These are phyloP conservation scores for Amphipoea lucens DNA, from an alignment of 2,888 invertebrate genomes.

Conservation along the genomic window DNA sequence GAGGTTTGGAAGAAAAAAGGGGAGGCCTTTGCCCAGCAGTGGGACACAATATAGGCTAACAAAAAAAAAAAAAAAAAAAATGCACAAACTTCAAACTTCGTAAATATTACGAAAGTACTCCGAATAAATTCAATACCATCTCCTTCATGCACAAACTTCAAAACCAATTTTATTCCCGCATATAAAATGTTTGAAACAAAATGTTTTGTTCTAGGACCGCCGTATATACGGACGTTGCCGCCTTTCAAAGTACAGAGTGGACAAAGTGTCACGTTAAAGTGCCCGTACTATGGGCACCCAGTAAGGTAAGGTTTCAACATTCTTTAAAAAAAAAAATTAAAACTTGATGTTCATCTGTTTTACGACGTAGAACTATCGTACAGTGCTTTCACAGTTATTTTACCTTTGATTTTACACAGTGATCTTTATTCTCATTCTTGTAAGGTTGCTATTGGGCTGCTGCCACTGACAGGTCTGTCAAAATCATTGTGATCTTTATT, in stretches of 20 bases:
- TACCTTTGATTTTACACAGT: neutral
- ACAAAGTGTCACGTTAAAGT: constrained; percentile 93
- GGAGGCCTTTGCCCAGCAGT: too few relatives aligned
- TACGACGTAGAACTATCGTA: neutral
- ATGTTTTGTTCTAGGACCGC: constrained; percentile 90
- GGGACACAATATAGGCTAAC: too few relatives aligned
- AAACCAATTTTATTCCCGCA: constrained; percentile 45
- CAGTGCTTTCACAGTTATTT: neutral
- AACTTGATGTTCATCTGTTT: constrained; percentile 4
- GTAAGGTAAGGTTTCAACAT: constrained; percentile 86
- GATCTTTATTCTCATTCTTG: neutral
- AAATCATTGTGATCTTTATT: too few relatives aligned
- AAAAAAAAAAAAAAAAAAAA: too few relatives aligned
- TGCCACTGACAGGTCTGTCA: too few relatives aligned
- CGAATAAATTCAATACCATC: neutral
- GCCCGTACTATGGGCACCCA: constrained; percentile 96
- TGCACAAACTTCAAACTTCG: neutral
- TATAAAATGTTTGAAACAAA: constrained; percentile 51
- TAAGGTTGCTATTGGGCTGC: too few relatives aligned
- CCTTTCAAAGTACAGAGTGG: constrained; percentile 95
- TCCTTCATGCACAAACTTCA: constrained; percentile 2
- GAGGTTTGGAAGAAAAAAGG: too few relatives aligned
- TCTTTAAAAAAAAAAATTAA: too few relatives aligned
- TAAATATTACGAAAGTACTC: neutral
- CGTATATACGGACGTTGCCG: constrained; percentile 93